Percentiles rank a stretch among this genome's conserved stretches.
These are phyloP conservation scores for Geotrupes spiniger DNA, from an alignment of 2,888 invertebrate species.

Conservation along the genomic window DNA sequence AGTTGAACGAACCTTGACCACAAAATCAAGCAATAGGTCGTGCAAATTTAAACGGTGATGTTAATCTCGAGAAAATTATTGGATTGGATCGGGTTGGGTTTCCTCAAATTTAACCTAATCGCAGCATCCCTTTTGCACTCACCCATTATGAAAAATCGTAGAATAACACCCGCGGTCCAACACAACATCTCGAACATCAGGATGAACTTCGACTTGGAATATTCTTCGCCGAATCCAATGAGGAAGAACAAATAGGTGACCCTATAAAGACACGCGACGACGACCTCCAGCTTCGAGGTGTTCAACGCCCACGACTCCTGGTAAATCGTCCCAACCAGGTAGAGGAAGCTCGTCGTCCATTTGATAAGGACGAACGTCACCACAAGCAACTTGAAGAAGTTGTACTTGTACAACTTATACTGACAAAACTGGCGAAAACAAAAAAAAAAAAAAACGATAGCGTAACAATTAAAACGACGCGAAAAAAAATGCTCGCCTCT, in stretches of 20 bases:
- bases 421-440: slow-evolving; percentile 20
- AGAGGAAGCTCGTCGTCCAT: slow-evolving; percentile 16
- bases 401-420: slow-evolving; percentile 23
- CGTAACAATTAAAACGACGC: too few species aligned
- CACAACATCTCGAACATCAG: slow-evolving; percentile 15
- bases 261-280: slow-evolving; percentile 9
- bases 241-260: slow-evolving; percentile 13
- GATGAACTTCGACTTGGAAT: slow-evolving; percentile 6
- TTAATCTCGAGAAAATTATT: too few species aligned
- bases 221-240: slow-evolving; percentile 11
- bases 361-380: slow-evolving; percentile 16
- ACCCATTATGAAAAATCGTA: slow-evolving; percentile 22
- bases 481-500: slow-evolving; percentile 33
- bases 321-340: background rate
- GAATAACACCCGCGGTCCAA: slow-evolving; percentile 20
- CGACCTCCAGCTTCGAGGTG: background rate
- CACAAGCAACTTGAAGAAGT: slow-evolving; percentile 19
- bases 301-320: slow-evolving; percentile 7
- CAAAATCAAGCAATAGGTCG: too few species aligned
- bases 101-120: background rate
- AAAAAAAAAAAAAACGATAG: background rate
- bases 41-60: too few species aligned
- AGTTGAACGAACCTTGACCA: background rate
- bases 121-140: background rate
- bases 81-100: background rate